Evolutionary conservation across 2,113 vertebrate species (phyloP).

Genomic region (Okapia johnstoni): DNA sequence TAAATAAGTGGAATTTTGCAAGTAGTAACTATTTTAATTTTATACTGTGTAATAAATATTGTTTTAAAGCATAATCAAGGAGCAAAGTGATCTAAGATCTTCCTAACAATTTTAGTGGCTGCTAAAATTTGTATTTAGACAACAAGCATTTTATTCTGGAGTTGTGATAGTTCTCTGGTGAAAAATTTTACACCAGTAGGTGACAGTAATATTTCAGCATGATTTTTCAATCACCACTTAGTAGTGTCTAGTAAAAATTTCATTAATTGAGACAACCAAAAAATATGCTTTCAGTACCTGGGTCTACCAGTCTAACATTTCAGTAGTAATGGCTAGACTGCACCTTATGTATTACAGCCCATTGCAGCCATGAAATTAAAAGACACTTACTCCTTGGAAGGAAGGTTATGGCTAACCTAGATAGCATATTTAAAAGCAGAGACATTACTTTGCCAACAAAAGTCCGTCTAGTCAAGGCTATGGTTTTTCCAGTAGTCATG

Average conservation of each 20-base stretch:
- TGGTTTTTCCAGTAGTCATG: too few relatives aligned
- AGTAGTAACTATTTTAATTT: constrained; percentile 32
- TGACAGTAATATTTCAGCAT: background rate
- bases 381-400: too few relatives aligned
- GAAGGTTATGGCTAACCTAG: too few relatives aligned
- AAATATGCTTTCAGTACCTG: background rate
- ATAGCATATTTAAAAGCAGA: too few relatives aligned
- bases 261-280: constrained; percentile 24
- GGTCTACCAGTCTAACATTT: background rate
- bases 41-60: background rate
- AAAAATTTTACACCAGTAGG: background rate
- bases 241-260: constrained; percentile 18
- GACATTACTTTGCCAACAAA: too few relatives aligned
- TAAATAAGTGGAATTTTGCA: constrained; percentile 20
- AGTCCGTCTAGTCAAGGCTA: too few relatives aligned
- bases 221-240: constrained; percentile 5
- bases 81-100: constrained; percentile 4
- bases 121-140: constrained; percentile 22
- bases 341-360: background rate
- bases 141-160: constrained; percentile 16
- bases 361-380: too few relatives aligned
- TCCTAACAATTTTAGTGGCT: constrained; percentile 5
- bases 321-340: background rate
- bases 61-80: constrained; percentile 33
- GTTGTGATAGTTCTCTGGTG: constrained; percentile 26